Base-by-base conservation (phyloP, 2,888 invertebrate genomes). In the Eupithecia inturbata region DNA sequence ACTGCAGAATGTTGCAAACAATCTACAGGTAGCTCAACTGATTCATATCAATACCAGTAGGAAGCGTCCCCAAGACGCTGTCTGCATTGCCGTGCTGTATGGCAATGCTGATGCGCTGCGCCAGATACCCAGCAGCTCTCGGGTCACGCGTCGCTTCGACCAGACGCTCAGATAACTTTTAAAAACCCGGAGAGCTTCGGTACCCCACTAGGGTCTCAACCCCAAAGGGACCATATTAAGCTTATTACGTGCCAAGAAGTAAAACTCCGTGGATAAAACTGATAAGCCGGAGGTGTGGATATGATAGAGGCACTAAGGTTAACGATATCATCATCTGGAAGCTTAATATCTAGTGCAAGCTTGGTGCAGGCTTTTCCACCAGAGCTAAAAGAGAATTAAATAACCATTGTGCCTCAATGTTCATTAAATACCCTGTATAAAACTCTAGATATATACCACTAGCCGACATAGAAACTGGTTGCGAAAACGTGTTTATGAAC, bases 161-260 rank as follows among this genome's bases (percentile, higher is more conserved):
- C n/a, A n/a, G n/a, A n/a, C n/a, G n/a, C n/a, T n/a, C n/a, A n/a
- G n/a, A n/a, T n/a, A n/a, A n/a, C n/a, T n/a, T n/a, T n/a, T n/a
- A n/a, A n/a, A n/a, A n/a, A n/a, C n/a, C n/a, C n/a, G n/a, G n/a
- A n/a, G n/a, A n/a, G n/a, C n/a, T n/a, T n/a, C n/a, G n/a, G n/a
- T n/a, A n/a, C n/a, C n/a, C n/a, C n/a, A n/a, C n/a, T n/a, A n/a
- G n/a, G n/a, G n/a, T n/a, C n/a, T n/a, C n/a, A n/a, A n/a, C n/a
- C n/a, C n/a, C n/a, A n/a, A n/a, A n/a, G n/a, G n/a, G n/a, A n/a
- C n/a, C n/a, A n/a, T n/a, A n/a, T n/a, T n/a, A n/a, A n/a, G n/a
- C n/a, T n/a, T n/a, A n/a, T n/a, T n/a, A 28, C 28, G 41, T 69
- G 74, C 69, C 71, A 74, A 74, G 57, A 71, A 66, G 71, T 69